Base-by-base conservation (phyloP, 2,113 vertebrate genomes). In the Pseudorasbora parva region DNA sequence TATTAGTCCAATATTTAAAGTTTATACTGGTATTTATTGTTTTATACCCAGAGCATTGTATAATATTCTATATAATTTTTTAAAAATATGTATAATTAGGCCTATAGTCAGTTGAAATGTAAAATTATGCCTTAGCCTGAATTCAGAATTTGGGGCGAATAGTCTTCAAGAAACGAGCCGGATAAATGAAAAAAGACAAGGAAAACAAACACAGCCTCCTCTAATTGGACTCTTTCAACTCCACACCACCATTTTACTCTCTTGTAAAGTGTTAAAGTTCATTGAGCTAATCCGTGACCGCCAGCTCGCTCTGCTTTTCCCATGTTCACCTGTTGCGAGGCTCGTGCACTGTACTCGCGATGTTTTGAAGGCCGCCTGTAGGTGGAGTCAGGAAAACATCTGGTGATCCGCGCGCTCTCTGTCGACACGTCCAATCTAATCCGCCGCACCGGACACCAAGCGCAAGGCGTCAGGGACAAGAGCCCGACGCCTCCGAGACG, bases 321-420 rank as follows among this genome's bases (percentile, higher is more conserved):
- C 43, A 7, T 12, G 15, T 33, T 83, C 81, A 86, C 80, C 85
- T 86, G 85, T 86, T 82, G 85, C 80, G 45, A 64, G 19, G 27
- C 60, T 79, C 59, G 4, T n/a, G 60, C 43, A 59, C 47, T 56
- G 21, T 17, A 47, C 57, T 84, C 82, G 82, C 82, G 47, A 84
- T 87, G 71, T 73, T 83, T 76, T 87, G 54, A 73, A 75, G 71
- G 69, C 77, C 59, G 82, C 81, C 88, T 74, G 83, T 84, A 87
- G 88, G 86, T 84, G 88, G 88, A 81, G 88, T 82, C 60, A 77
- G 27, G 74, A 75, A 85, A 76, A 85, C 86, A 83, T 87, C 78
- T 82, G 82, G 72, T 77, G 68, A 41, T 80, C 83, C 71, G 80
- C 51, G 57, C 74, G 19, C 81, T 54, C 30, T 60, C 57, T 41